A percentile compares a stretch with the other conserved stretches of the same genome.
phyloP scores from a whole-genome alignment of 2,888 invertebrate species.

The Bembecia ichneumoniformis region DNA sequence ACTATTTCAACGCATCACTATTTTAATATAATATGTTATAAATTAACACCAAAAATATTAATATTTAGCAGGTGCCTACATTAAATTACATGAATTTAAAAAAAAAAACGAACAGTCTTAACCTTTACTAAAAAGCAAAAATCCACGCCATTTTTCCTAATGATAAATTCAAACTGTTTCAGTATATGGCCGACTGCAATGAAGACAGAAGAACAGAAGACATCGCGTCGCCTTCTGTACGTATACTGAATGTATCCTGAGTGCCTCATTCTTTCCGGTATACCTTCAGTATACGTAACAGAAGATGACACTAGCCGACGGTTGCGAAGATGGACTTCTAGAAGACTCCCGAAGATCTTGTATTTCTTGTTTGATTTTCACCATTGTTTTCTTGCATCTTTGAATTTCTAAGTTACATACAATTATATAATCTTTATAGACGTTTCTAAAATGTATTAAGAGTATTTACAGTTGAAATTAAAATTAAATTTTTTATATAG shows the following conservation, averaged over 20 bases:
- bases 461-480: too few species aligned
- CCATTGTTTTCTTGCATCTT: slow-evolving; percentile 2
- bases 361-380: slow-evolving; percentile 10
- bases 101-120: too few species aligned
- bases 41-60: too few species aligned
- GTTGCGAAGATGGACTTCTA: slow-evolving; percentile 15
- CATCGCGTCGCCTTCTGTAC: slow-evolving; percentile 91
- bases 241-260: slow-evolving; percentile 99
- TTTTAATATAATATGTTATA: too few species aligned
- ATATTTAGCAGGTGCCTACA: too few species aligned
- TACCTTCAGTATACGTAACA: slow-evolving; percentile 99
- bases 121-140: not conserved
- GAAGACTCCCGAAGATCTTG: slow-evolving; percentile 5
- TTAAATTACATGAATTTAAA: too few species aligned
- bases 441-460: too few species aligned
- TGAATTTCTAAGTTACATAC: too few species aligned
- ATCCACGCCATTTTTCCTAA: not conserved
- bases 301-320: slow-evolving; percentile 89
- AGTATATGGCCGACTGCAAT: slow-evolving; percentile 13
- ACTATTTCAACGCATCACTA: too few species aligned
- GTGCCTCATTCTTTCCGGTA: slow-evolving; percentile 96
- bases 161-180: slow-evolving; percentile 20
- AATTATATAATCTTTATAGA: too few species aligned
- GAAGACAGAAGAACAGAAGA: slow-evolving; percentile 50
- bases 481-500: too few species aligned